A percentile compares a stretch with the other conserved stretches of the same genome.
Conservation (phyloP, 2,797 vertebrate genomes). For the Premnoplex brunnescens region DNA sequence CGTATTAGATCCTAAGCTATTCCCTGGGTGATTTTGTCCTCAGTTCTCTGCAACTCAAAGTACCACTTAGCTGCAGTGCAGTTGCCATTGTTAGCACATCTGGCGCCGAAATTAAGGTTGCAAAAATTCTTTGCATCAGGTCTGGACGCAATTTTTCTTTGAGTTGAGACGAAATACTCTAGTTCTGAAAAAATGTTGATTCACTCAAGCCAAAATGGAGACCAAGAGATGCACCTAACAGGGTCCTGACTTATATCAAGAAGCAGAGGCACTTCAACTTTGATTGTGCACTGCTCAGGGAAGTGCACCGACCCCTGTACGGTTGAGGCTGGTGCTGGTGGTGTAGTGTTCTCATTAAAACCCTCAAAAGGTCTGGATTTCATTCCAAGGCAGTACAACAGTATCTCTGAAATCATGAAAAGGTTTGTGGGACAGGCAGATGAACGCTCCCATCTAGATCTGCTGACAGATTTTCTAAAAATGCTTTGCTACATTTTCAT, state of each 20-base stretch:
- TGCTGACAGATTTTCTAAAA: not conserved
- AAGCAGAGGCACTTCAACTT: not conserved
- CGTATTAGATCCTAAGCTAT: not conserved
- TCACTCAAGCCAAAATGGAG: not conserved
- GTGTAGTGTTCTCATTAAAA: not conserved
- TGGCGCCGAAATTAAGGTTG: not conserved
- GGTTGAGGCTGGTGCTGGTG: not conserved
- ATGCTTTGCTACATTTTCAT: not conserved
- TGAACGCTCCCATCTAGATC: not conserved
- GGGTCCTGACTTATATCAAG: not conserved
- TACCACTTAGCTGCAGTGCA: not conserved
- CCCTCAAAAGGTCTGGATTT: not conserved
- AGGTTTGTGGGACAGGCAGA: not conserved
- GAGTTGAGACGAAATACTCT: not conserved
- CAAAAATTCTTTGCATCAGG: not conserved
- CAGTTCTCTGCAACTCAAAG: not conserved
- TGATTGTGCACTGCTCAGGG: not conserved
- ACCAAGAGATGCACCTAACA: not conserved
- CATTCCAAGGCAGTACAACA: not conserved
- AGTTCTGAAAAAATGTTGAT: not conserved
- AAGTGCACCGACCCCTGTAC: not conserved
- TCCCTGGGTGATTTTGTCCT: not conserved
- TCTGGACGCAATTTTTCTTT: not conserved
- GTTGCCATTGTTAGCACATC: not conserved
- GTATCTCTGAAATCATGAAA: not conserved